Evolutionary conservation across 2,888 invertebrate genomes (phyloP).

Genomic region (Adelognathus sp.): DNA sequence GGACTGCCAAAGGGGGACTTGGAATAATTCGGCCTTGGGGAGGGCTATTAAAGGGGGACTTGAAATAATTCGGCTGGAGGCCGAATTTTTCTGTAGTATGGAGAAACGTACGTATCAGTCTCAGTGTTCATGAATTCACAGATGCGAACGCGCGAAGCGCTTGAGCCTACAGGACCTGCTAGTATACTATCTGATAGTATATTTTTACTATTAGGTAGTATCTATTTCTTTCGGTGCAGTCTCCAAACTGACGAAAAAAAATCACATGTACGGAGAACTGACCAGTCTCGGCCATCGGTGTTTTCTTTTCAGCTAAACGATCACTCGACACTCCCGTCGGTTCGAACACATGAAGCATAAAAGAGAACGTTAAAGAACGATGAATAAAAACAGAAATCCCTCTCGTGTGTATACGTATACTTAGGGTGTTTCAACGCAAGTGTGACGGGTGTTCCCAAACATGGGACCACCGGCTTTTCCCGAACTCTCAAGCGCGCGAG

Average conservation of each 20-base stretch:
- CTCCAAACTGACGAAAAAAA: neutral
- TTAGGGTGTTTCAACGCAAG: neutral
- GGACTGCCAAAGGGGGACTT: no score
- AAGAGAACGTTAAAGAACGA: neutral
- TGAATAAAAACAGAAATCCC: constrained; percentile 22
- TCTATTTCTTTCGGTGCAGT: neutral
- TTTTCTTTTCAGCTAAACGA: constrained; percentile 34
- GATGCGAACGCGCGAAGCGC: no score
- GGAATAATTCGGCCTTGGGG: no score
- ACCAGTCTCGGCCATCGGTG: neutral
- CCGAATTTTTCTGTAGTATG: no score
- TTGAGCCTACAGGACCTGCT: no score
- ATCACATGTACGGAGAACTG: neutral
- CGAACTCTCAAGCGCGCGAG: constrained; percentile 26
- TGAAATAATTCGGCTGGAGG: no score
- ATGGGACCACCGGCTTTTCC: constrained; percentile 14
- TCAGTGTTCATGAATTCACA: no score
- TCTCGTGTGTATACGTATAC: neutral
- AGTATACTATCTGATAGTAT: no score
- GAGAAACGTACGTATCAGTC: no score
- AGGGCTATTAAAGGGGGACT: no score
- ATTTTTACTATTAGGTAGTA: no score
- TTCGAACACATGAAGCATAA: neutral
- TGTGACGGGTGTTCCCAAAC: constrained; percentile 38
- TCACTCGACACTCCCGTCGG: constrained; percentile 5